Conservation (phyloP, 2,113 vertebrate genomes). For the Pseudolaguvia tuberculata region DNA sequence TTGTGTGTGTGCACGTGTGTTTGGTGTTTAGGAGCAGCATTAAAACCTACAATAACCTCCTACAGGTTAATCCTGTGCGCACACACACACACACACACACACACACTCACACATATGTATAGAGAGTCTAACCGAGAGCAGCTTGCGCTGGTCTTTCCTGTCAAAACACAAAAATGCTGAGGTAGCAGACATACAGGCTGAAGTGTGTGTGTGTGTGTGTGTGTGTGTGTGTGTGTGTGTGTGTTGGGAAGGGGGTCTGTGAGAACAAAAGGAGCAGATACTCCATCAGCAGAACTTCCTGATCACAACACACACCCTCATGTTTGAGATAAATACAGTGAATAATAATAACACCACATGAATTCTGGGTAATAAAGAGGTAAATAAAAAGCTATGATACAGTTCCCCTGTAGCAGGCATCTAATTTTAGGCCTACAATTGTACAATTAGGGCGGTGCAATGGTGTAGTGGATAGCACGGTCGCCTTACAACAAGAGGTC, state of each 20-base stretch:
- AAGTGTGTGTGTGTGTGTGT: too few species aligned
- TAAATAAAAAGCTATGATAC: too few species aligned
- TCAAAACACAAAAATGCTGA: constrained; percentile 54
- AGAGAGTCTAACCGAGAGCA: constrained; percentile 21
- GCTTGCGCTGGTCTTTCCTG: constrained; percentile 51
- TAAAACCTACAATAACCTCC: background rate
- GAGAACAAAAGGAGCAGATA: constrained; percentile 54
- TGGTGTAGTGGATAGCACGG: too few species aligned
- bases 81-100: background rate
- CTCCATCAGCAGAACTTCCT: constrained; percentile 38
- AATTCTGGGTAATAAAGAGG: too few species aligned
- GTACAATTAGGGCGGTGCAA: too few species aligned
- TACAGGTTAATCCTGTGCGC: background rate
- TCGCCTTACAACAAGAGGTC: too few species aligned
- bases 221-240: constrained; percentile 36
- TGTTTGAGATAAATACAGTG: background rate
- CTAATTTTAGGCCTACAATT: too few species aligned
- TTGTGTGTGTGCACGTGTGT: background rate
- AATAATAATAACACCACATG: background rate
- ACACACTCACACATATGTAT: background rate
- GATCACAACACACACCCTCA: constrained; percentile 15
- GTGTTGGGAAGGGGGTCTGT: constrained; percentile 33
- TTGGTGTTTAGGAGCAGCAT: background rate
- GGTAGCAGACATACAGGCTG: constrained; percentile 34
- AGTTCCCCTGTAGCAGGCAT: too few species aligned